Evolutionary conservation across 2,888 invertebrate genomes (phyloP).

Genomic region (Ormyrus rosae): DNA sequence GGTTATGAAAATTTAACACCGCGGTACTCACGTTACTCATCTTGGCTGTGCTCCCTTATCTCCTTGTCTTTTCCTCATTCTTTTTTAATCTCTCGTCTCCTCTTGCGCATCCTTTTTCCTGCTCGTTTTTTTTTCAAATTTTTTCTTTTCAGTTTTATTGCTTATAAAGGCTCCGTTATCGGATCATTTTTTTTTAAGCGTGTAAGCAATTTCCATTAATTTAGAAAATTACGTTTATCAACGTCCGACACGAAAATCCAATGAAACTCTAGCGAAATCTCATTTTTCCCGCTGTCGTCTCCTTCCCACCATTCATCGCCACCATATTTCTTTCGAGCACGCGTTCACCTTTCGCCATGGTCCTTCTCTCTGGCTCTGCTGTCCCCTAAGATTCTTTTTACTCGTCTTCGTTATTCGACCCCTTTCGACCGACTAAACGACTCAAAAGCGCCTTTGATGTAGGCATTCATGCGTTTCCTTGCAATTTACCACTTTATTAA

Average conservation of each 20-base stretch:
- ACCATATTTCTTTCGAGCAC: too few species aligned
- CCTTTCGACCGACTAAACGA: conserved; percentile 57
- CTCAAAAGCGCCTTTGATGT: conserved; percentile 61
- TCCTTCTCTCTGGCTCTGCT: conserved; percentile 8
- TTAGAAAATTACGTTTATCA: too few species aligned
- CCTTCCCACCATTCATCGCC: too few species aligned
- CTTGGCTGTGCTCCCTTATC: conserved; percentile 43
- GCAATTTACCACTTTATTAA: conserved; percentile 60
- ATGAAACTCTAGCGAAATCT: too few species aligned
- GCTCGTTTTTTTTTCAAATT: too few species aligned
- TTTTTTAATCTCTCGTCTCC: conserved; percentile 35
- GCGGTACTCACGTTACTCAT: conserved; percentile 62
- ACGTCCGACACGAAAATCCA: too few species aligned
- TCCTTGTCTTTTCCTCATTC: conserved; percentile 13
- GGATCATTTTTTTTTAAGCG: too few species aligned
- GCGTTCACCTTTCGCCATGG: too few species aligned
- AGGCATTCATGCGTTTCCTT: conserved; percentile 56
- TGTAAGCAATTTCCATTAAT: too few species aligned
- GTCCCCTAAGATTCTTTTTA: conserved; percentile 27
- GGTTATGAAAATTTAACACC: conserved; percentile 70
- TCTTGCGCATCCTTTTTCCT: background rate
- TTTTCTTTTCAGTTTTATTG: too few species aligned
- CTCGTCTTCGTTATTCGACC: conserved; percentile 34
- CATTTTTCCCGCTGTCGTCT: too few species aligned
- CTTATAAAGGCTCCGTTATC: too few species aligned